Base-by-base conservation (phyloP, 2,888 invertebrate species). In the Trichacis sp. region DNA sequence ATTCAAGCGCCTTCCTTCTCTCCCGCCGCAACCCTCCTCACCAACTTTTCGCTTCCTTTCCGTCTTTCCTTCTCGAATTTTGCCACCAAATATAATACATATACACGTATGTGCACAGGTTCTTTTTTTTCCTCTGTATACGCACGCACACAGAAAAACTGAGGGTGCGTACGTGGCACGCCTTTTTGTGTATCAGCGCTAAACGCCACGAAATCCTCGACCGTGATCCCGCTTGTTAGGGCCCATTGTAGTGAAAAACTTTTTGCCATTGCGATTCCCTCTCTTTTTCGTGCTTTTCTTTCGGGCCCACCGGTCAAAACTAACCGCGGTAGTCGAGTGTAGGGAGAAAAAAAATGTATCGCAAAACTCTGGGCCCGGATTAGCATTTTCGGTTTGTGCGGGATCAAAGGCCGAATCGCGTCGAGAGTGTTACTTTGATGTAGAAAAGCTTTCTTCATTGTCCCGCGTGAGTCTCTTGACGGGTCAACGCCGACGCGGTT, bases 151-250 rank as follows among this genome's bases (percentile, higher is more conserved):
- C n/a, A n/a, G n/a, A n/a, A n/a, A n/a, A n/a, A n/a, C n/a, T n/a
- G 63, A 52, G 57, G 72, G 68, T 68, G 63, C 68, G 72, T 74
- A 15, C 5, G 65, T 66, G 56, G 65, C 73, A 71, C 68, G 70
- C 70, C 74, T 73, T 73, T 77, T 82, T 81, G 80, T 81, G 74
- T 75, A 64, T 50, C 74, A 73, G 79, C 75, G 78, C 78, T 82
- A 82, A 82, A 82, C 80, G 79, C 72, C 77, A 74, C 73, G 68
- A 76, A 76, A 76, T 73, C 74, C 61, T 55, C 36, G 53, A 67
- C 72, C 65, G 64, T 71, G 76, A 75, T 72, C 73, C 72, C 56
- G 82, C 82, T 82, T 80, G 82, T 82, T 82, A 82, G 77, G 71
- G 36, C 36, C 76, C 62, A 80, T 81, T 82, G 81, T 81, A 67